Evolutionary conservation across 2,113 vertebrate genomes (phyloP).

Genomic region (Chamaetylas fuelleborni): DNA sequence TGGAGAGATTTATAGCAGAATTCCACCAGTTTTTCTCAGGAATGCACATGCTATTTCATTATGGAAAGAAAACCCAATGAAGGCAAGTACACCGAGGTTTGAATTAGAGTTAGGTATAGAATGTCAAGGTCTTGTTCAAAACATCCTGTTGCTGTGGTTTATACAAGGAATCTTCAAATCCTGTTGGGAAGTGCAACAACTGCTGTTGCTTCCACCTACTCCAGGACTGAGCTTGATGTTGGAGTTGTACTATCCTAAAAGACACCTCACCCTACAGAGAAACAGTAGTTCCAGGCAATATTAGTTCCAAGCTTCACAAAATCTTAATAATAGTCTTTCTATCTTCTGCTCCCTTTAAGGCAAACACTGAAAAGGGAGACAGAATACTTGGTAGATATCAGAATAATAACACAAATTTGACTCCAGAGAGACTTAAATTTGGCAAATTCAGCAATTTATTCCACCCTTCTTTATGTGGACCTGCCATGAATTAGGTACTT

Average conservation of each 20-base stretch:
- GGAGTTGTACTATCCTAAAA: conserved; percentile 5
- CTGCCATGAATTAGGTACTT: not conserved
- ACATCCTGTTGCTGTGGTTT: conserved; percentile 4
- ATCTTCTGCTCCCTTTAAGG: conserved; percentile 4
- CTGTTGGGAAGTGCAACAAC: not conserved
- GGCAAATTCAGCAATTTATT: conserved; percentile 8
- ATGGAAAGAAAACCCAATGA: conserved; percentile 40
- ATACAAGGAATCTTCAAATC: conserved; percentile 28
- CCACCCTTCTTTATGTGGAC: not conserved
- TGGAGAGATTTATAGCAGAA: conserved; percentile 38
- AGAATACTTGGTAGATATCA: not conserved
- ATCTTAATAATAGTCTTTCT: not conserved
- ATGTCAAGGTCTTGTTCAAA: conserved; percentile 21
- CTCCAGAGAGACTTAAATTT: conserved; percentile 13
- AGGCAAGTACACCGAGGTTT: conserved; percentile 16
- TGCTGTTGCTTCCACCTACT: conserved; percentile 7
- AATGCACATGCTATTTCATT: conserved; percentile 48
- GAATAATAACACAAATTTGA: conserved; percentile 25
- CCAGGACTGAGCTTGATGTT: not conserved
- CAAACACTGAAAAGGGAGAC: conserved; percentile 23
- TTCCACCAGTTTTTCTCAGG: conserved; percentile 21
- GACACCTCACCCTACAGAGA: conserved; percentile 14
- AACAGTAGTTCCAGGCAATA: conserved; percentile 1
- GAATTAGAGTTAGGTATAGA: conserved; percentile 6
- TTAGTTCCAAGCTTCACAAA: conserved; percentile 8